Base-by-base conservation (phyloP, 2,888 invertebrate species). In the Orchestes rusci region DNA sequence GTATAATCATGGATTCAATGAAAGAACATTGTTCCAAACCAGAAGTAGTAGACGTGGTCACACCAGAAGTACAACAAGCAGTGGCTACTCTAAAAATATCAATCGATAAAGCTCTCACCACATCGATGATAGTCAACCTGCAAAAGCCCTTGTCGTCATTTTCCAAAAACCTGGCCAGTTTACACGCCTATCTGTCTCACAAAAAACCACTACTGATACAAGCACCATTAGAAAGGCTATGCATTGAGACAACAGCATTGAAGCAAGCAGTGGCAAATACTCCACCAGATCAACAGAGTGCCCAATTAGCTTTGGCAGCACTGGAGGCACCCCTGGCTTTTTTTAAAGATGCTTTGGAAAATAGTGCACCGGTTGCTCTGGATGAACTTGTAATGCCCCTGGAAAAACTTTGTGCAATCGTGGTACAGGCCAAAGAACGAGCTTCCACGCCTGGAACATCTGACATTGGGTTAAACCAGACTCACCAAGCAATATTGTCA, bases 331-430 rank as follows among this genome's bases (percentile, higher is more conserved):
- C 34, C 5, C 7, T 34, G 7, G 34, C 5, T 7, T 23, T 10
- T 23, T 10, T 23, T 7, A 23, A 23, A 10, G 7, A 23, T 7
- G 10, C 23, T 23, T 10, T 23, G 7, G 7, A 23, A 23, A 5
- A 23, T 5, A 31, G n/a, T 12, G 23, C 23, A 23, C 10, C 23
- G 10, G 27, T 10, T 4, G 10, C n/a, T n/a, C 32, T 55, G 10
- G 33, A 46, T 12, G 27, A 37, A 18, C 20, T 56, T 4, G 39
- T 40, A 16, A 39, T 49, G 30, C 56, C 58, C 4, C 35, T 60
- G 16, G 43, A 54, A 48, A 53, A 51, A 43, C 34, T 61, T 16
- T 37, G 48, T 35, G 51, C 48, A 16, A 17, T 54, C 3, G 44
- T 57, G 27, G 50, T 52, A 29, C 47, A 55, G 36, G 50, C 46